Percentiles rank a stretch among this genome's conserved stretches.
Evolutionary conservation across 30 jellyfish, hydroid and myxozoan genomes (phyloP).

Genomic region (Cassiopea andromeda): DNA sequence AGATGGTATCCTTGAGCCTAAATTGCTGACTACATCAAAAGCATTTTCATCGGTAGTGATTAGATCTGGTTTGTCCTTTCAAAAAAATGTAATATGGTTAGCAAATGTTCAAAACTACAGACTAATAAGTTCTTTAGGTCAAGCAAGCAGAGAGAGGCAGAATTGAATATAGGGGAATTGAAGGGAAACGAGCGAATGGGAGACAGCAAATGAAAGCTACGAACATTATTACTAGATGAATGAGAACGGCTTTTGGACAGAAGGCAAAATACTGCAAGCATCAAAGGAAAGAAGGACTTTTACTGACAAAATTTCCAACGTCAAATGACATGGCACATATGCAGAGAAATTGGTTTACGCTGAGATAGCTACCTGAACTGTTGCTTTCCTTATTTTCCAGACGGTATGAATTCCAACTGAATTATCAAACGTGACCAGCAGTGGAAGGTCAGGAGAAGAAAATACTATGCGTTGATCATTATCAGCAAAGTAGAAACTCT

Average conservation of each 20-base stretch:
- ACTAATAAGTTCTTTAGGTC: too few relatives aligned
- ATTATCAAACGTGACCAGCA: constrained; percentile 83
- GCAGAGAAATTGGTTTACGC: background rate
- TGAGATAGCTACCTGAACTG: constrained; percentile 51
- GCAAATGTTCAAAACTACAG: too few relatives aligned
- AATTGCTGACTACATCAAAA: constrained; percentile 6
- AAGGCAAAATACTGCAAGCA: too few relatives aligned
- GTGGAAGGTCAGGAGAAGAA: constrained; percentile 54
- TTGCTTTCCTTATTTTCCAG: constrained; percentile 86
- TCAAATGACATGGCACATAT: background rate
- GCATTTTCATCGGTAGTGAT: constrained; percentile 12
- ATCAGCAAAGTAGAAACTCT: constrained; percentile 88
- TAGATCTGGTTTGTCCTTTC: constrained; percentile 75
- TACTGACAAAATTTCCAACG: too few relatives aligned
- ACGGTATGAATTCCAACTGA: constrained; percentile 80
- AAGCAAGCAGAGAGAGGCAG: too few relatives aligned
- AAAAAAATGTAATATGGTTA: background rate
- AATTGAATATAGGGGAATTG: too few relatives aligned
- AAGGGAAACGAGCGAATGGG: too few relatives aligned
- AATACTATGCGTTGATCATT: constrained; percentile 80
- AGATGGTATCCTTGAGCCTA: constrained; percentile 47
- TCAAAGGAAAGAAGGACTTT: too few relatives aligned
- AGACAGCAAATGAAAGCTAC: too few relatives aligned
- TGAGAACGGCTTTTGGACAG: too few relatives aligned
- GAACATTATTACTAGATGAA: too few relatives aligned